Evolutionary conservation across 2,797 vertebrate genomes (phyloP).

Genomic region (Notolabrus celidotus): DNA sequence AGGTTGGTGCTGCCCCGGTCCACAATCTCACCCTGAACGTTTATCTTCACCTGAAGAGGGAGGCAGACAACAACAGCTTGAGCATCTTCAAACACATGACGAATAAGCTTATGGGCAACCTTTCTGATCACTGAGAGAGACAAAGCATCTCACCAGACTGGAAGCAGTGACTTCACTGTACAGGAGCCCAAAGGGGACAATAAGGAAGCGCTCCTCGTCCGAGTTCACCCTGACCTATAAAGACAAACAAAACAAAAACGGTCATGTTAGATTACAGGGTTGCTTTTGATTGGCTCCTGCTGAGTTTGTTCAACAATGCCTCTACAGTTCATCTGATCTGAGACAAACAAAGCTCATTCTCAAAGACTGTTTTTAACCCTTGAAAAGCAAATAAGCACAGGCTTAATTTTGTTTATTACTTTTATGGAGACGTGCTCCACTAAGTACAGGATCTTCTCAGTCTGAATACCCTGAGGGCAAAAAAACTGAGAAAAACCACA

Average conservation of each 20-base stretch:
- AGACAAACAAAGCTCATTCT: not conserved
- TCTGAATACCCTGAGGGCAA: not conserved
- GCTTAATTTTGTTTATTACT: no score
- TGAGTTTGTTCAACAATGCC: not conserved
- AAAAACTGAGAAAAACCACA: not conserved
- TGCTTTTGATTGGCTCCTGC: not conserved
- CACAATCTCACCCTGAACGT: constrained; percentile 92
- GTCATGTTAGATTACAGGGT: constrained; percentile 11
- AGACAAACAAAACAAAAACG: constrained; percentile 30
- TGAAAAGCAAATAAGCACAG: no score
- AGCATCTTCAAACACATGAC: no score
- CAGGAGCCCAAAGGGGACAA: constrained; percentile 97
- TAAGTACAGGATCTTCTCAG: not conserved
- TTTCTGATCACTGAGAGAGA: no score
- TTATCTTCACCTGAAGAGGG: constrained; percentile 91
- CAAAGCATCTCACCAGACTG: constrained; percentile 95
- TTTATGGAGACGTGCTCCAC: no score
- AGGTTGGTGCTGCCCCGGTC: constrained; percentile 97
- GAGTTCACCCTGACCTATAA: constrained; percentile 92
- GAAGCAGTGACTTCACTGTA: constrained; percentile 98
- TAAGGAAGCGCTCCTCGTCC: constrained; percentile 95
- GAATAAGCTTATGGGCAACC: no score
- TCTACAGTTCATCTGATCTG: not conserved
- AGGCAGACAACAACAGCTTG: not conserved
- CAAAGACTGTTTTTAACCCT: not conserved